Evolutionary conservation across 1,140 invertebrate species (phyloP), one percentile per base, ranked within the genome.

Genomic region (Calliphora vicina): DNA sequence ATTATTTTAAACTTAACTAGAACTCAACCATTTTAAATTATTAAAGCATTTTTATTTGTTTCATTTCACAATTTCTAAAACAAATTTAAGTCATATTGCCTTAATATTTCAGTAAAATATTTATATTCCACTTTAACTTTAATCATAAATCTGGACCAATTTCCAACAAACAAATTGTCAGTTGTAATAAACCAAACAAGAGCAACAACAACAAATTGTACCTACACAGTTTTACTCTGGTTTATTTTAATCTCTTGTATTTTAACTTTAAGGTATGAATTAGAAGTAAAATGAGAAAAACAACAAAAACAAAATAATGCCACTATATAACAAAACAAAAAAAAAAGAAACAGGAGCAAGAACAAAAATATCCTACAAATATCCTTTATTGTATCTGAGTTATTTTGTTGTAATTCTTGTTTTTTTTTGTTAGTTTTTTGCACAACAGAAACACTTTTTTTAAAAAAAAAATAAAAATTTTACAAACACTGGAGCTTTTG

Each of bases 181-280:
- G n/a, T n/a, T n/a, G n/a, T n/a, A n/a, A n/a, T n/a, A n/a, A n/a
- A n/a, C n/a, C n/a, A n/a, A n/a, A 8, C 8, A 35, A 8, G 29
- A 35, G 8, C 29, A 35, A 35, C 2, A 35, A 35, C 35, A 35
- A 35, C 35, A 35, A 35, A 35, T 35, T 35, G 35, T 35, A 35
- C 29, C 29, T 35, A 35, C 29, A 35, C 29, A 35, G 10, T 5
- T 35, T 35, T 35, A 8, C 6, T 35, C 35, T 35, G 5, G 35
- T 35, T 35, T 50, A 50, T 67, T 67, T 67, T 25, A 67, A 67
- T 25, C 61, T 67, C 20, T 20, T 67, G 61, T 67, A 57, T 67
- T 67, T 67, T 67, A 67, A 67, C 61, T 67, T 67, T 3, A 57
- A 67, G 61, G 61, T 67, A 67, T 67, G n/a, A 57, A 23, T 67